phyloP scores from a whole-genome alignment of 1,140 invertebrate species.

The Drosophila repleta region DNA sequence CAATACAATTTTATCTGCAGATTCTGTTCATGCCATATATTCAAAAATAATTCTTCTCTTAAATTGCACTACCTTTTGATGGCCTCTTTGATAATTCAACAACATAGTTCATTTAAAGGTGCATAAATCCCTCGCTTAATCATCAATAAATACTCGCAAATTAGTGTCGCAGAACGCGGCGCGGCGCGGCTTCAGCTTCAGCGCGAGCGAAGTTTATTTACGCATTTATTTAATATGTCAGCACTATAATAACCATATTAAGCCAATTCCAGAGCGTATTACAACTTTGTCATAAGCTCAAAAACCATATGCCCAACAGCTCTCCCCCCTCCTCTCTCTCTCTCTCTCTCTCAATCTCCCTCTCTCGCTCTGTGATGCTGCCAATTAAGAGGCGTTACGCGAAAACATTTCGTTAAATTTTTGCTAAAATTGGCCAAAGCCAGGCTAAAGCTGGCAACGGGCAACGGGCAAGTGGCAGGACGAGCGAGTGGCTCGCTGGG shows the following conservation, averaged over 20 bases:
- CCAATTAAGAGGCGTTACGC: conserved; percentile 55
- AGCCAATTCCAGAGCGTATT: conserved; percentile 38
- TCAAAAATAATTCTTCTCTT: no score
- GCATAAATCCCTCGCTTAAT: no score
- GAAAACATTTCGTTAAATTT: conserved; percentile 45
- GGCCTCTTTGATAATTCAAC: no score
- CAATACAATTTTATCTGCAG: no score
- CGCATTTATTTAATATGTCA: conserved; percentile 37
- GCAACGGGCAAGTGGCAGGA: neutral
- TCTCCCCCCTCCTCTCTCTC: conserved; percentile 10
- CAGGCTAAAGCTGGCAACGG: conserved; percentile 6
- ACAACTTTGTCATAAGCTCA: conserved; percentile 43
- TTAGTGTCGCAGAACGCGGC: conserved; percentile 1
- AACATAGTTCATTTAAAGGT: no score
- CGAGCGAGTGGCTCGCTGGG: no score
- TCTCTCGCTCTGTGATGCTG: conserved; percentile 23
- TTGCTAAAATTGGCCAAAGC: conserved; percentile 43
- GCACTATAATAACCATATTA: conserved; percentile 33
- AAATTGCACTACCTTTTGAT: no score
- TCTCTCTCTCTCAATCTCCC: neutral
- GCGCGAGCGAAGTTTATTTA: conserved; percentile 10
- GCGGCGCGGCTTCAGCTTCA: no score
- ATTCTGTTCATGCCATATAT: no score
- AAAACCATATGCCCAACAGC: conserved; percentile 27
- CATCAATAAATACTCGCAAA: conserved; percentile 7